Evolutionary conservation across 1,140 invertebrate species (phyloP), one percentile per base, ranked within the genome.

Genomic region (Paraescarpia echinospica): DNA sequence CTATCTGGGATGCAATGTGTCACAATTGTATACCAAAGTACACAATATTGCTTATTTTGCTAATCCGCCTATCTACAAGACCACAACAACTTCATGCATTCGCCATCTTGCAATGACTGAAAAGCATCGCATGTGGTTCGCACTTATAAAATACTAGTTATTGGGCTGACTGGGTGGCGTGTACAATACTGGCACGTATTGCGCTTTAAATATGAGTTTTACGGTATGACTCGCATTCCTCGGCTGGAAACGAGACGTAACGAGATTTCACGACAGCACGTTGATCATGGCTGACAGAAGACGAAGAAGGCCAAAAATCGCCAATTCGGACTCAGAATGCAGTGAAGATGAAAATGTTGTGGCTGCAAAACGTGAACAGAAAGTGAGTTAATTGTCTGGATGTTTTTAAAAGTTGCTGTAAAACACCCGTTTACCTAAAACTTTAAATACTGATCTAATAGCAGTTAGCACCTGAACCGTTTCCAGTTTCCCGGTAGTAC

Each of bases 241-340:
- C 59, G 59, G 59, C 59, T 27, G 2, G 18, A 31, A 77, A 77
- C 59, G 59, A 27, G 59, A 77, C 59, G 8, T 5, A 22, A 77
- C 59, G 59, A 77, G 59, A 77, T 14, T 77, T 77, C 59, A 77
- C 59, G 59, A 77, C 59, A 77, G 59, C 59, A 77, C 59, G 59
- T 12, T 90, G 90, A 92, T 33, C 51, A 92, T 92, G 92, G 92
- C 92, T 34, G 92, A 92, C 92, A 51, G 92, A 77, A 51, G 92
- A 34, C 48, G 92, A 92, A 92, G 92, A 31, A n/a, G 92, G 77
- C 41, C 48, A 33, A 59, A 92, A 35, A 35, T 88, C 35, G 51
- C 92, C 33, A 51, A 92, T 92, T 92, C 92, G 33, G 92, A 92
- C 34, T 92, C 92, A 9, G 92, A 92, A 92, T 59, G 41, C 14